Evolutionary conservation across 2,797 vertebrate genomes (phyloP), one percentile per base, ranked within the genome.

Genomic region (Characodon lateralis): DNA sequence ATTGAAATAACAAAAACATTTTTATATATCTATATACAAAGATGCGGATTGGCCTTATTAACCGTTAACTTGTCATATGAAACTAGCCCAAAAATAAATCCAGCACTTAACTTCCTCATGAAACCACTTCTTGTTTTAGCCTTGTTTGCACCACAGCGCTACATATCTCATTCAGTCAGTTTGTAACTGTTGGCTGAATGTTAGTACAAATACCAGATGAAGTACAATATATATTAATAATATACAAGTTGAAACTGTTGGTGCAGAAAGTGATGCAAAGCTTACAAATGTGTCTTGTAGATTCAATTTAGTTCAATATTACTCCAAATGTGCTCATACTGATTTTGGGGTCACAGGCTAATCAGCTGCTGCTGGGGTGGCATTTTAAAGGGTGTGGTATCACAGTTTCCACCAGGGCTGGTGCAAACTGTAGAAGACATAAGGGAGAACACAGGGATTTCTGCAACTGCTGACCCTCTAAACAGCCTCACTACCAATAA

Each of bases 11-110:
- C 28, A 31, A 35, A 35, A 35, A 14, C 56, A 46, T 61, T 51
- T 51, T 26, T 72, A 26, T 7, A 2, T 51, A 24, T 51, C 41
- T 26, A 1, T 39, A 41, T 41, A 63, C 8, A 41, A 74, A 39
- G 39, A 56, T 26, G 74, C 39, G 0, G 9, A 28, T 77, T 72
- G 79, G 69, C 58, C 77, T 82, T 63, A 61, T 73, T 63, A 53
- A 65, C 53, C 55, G 63, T 18, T 9, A 70, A 16, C 24, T 41
- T 76, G 9, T 18, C 43, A 14, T 51, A 43, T 55, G 39, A 56
- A 58, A 18, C 72, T n/a, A n/a, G 28, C 9, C 72, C 58, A 26
- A 48, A 63, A 71, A 55, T 10, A 53, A 50, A 43, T 80, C 61
- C 53, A 69, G 48, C 48, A 41, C 51, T 8, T 18, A 20, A 22